Evolutionary conservation across 2,113 vertebrate genomes (phyloP), one percentile per base, ranked within the genome.

Genomic region (Aphelocoma coerulescens): DNA sequence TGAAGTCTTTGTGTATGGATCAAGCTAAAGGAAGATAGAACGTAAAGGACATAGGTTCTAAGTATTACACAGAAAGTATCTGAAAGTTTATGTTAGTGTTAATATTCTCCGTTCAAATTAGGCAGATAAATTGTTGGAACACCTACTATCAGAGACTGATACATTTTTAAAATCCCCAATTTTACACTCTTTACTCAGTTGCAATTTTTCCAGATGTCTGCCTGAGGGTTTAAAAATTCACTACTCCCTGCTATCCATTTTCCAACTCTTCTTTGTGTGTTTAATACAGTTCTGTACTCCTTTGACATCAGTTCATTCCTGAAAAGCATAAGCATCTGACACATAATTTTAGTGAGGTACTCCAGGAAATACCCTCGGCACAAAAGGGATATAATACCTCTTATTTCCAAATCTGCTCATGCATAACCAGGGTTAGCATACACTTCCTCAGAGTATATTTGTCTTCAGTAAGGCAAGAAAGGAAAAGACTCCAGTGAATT

Each of bases 401-500:
- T 92, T 91, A 94, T 92, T 97, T 97, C 76, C 79, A 96, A 96
- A 91, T 94, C 82, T 85, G 77, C 65, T 97, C 89, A 90, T 95
- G 85, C 77, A 92, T 96, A 96, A 96, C 92, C 80, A 96, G 95
- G 85, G 88, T 82, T 80, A 93, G 93, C 74, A 84, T 90, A 63
- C 51, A 93, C 55, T 96, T 96, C 39, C 72, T 95, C 91, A 79
- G 92, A 95, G 78, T 95, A 65, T 87, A 93, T 97, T 96, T 89
- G 30, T 96, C 87, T 87, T 97, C 86, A 75, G 88, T 92, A 97
- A 88, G 58, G 86, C 80, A 85, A 92, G 77, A 92, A 95, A 96
- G 97, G 85, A 96, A 95, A 96, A 94, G 55, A 95, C 96, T 97
- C 81, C 91, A 94, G 95, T 97, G 96, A 97, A 97, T 98, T 97